Evolutionary conservation across 2,797 vertebrate genomes (phyloP).

Genomic region (Lithobates sylvaticus): DNA sequence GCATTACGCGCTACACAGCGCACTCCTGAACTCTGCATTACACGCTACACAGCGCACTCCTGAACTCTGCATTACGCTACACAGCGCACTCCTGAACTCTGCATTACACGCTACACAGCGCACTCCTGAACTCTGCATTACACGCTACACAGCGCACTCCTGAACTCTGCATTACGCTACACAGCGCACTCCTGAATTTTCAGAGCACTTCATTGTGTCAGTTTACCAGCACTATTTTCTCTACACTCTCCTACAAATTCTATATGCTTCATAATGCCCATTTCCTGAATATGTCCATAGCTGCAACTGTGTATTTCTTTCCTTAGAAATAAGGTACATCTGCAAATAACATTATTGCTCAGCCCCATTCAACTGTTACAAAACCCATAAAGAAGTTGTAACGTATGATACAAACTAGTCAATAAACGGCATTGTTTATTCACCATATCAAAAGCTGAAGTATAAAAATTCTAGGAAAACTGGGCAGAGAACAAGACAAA

Average conservation of each 20-base stretch:
- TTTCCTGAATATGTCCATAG: background rate
- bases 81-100: no score
- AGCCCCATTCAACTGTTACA: background rate
- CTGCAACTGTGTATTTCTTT: background rate
- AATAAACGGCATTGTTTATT: background rate
- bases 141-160: no score
- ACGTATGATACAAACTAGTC: background rate
- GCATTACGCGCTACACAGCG: no score
- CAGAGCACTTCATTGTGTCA: no score
- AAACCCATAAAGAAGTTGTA: background rate
- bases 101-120: no score
- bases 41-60: no score
- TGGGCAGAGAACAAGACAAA: background rate
- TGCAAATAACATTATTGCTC: background rate
- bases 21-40: no score
- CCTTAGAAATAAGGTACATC: background rate
- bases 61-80: no score
- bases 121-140: no score
- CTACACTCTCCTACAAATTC: background rate
- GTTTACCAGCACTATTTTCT: background rate
- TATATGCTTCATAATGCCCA: background rate
- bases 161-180: no score
- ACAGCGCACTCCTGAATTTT: no score
- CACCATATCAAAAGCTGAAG: background rate
- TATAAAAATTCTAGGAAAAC: background rate